Evolutionary conservation across 2,888 invertebrate genomes (phyloP).

Genomic region (Seira musarum): DNA sequence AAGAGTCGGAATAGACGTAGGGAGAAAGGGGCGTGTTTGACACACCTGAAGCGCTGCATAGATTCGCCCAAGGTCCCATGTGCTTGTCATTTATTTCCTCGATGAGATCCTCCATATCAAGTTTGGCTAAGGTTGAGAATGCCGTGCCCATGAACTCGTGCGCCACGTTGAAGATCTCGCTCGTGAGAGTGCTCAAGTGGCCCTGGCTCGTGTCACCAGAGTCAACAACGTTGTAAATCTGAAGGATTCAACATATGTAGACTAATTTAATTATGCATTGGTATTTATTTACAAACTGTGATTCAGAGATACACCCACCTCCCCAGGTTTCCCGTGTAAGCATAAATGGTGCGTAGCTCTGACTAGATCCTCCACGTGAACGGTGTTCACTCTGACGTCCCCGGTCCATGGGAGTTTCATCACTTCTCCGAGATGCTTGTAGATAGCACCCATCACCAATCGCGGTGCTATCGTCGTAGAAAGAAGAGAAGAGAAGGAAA

Average conservation of each 20-base stretch:
- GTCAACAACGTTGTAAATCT: slow-evolving; percentile 89
- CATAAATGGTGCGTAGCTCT: slow-evolving; percentile 84
- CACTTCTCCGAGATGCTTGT: slow-evolving; percentile 88
- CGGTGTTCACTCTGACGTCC: slow-evolving; percentile 87
- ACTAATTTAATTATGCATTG: not conserved
- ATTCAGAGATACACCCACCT: slow-evolving; percentile 37
- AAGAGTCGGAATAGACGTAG: slow-evolving; percentile 86
- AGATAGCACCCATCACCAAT: slow-evolving; percentile 88
- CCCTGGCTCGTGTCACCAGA: slow-evolving; percentile 89
- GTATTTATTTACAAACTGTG: not conserved
- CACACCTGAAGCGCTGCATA: slow-evolving; percentile 83
- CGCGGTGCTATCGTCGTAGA: slow-evolving; percentile 80
- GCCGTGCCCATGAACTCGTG: slow-evolving; percentile 90
- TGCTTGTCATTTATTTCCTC: slow-evolving; percentile 96
- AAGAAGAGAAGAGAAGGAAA: slow-evolving; percentile 6
- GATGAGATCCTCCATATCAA: slow-evolving; percentile 84
- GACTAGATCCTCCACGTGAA: slow-evolving; percentile 89
- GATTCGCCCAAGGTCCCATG: slow-evolving; percentile 91
- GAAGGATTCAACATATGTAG: slow-evolving; percentile 65
- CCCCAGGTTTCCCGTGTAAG: slow-evolving; percentile 71
- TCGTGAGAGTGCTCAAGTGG: slow-evolving; percentile 83
- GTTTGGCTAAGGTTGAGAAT: slow-evolving; percentile 85
- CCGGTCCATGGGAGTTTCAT: slow-evolving; percentile 94
- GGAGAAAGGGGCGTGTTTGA: slow-evolving; percentile 91
- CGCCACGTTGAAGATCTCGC: slow-evolving; percentile 88